These are phyloP conservation scores for Erinaceus europaeus DNA, from an alignment of 2,113 vertebrate genomes.

Conservation along the genomic window DNA sequence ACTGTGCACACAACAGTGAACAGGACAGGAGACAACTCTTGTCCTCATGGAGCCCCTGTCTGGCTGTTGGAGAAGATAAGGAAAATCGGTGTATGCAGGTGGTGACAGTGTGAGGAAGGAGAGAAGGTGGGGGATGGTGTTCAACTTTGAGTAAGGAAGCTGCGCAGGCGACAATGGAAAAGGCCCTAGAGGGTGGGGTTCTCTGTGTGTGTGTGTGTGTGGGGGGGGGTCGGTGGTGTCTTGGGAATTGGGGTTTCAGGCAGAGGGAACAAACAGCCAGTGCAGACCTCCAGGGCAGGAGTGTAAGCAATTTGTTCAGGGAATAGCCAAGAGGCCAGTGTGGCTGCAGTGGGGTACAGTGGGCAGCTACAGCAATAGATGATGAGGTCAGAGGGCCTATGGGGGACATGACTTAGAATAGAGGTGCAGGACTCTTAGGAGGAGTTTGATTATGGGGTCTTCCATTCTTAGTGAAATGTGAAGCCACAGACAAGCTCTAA, in stretches of 20 bases:
- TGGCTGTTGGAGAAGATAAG: not conserved
- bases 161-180: too few relatives aligned
- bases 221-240: too few relatives aligned
- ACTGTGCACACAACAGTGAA: accelerated
- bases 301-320: not conserved
- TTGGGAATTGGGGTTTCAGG: not conserved
- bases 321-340: not conserved
- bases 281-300: too few relatives aligned
- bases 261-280: not conserved
- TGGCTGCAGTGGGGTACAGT: too few relatives aligned
- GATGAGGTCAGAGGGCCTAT: not conserved
- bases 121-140: not conserved
- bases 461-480: not conserved
- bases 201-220: too few relatives aligned
- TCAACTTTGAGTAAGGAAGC: not conserved
- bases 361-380: not conserved
- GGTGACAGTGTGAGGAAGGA: too few relatives aligned
- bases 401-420: accelerated
- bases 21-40: too few relatives aligned
- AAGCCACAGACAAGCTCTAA: not conserved
- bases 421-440: not conserved
- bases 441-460: not conserved
- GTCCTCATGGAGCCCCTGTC: not conserved
- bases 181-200: not conserved
- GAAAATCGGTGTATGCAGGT: accelerated